Evolutionary conservation across 1,140 invertebrate species (phyloP), one percentile per base, ranked within the genome.

Genomic region (Drosophila virilis): DNA sequence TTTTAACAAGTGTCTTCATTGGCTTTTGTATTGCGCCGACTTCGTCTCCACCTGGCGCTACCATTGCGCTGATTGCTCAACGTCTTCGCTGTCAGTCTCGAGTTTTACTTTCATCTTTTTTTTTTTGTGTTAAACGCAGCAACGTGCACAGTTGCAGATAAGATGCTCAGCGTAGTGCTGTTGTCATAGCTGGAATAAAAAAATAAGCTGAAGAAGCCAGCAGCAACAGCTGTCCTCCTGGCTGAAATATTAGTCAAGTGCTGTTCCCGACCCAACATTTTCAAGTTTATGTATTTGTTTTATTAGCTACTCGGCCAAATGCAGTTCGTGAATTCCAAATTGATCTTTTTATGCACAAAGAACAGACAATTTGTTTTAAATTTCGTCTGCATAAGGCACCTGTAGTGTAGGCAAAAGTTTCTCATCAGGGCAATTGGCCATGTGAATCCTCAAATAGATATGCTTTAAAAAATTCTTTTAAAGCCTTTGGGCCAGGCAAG

Each of bases 111-210:
- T 51, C 32, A 35, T 50, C 22, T 17, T 33, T 48, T 6, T 33
- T 48, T 6, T 37, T 35, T 57, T 58, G 13, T 50, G 13, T 50
- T 48, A n/a, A 45, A 43, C 37, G 55, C 65, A 76, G 82, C 83
- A 85, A 65, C 74, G 81, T 86, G 83, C 79, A 78, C 71, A 71
- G 57, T 64, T 66, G 15, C 48, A 83, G 83, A 86, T 86, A 86
- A 88, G 83, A 79, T 73, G 78, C 78, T 75, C 72, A 62, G 42
- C 51, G 67, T 60, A 79, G 51, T 52, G 67, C 70, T 60, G 46
- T 43, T 45, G 62, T 43, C 45, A 15, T 32, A 50, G 6, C n/a
- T 28, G 28, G 35, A 50, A 57, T 22, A 13, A 67, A 78, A 72
- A 13, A 28, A 28, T 28, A 38, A 52, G 58, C 82, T 69, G 43